Percentiles rank a stretch among this genome's conserved stretches.
Evolutionary conservation across 2,113 vertebrate genomes (phyloP).

Genomic region (Mormyrus iriodes): DNA sequence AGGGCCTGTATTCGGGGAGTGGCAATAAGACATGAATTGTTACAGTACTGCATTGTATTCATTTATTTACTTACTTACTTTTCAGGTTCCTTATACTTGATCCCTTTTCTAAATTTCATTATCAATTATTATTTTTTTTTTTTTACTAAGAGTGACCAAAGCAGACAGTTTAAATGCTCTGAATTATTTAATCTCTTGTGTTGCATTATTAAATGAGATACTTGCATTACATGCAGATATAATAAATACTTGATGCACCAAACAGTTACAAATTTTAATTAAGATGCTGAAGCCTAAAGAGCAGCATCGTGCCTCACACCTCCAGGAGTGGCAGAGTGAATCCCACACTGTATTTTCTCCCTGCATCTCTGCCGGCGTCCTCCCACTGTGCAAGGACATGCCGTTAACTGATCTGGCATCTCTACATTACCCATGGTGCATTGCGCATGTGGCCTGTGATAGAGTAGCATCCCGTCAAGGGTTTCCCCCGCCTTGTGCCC

Average conservation of each 20-base stretch:
- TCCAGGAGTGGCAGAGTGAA: background rate
- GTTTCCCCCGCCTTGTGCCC: background rate
- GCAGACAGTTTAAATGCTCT: background rate
- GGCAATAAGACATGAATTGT: background rate
- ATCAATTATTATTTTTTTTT: background rate
- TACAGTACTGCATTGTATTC: background rate
- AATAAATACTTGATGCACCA: background rate
- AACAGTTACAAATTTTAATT: background rate
- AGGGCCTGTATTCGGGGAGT: background rate
- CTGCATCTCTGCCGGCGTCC: background rate
- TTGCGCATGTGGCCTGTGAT: background rate
- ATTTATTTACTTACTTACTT: background rate
- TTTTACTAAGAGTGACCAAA: background rate
- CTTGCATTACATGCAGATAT: background rate
- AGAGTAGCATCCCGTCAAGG: background rate
- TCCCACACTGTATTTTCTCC: background rate
- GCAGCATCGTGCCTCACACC: background rate
- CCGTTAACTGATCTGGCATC: too few relatives aligned
- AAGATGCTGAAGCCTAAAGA: background rate
- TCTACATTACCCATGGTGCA: background rate
- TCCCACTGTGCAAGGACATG: background rate
- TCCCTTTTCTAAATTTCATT: background rate
- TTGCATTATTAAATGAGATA: background rate
- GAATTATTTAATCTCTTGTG: background rate
- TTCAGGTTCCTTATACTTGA: background rate